phyloP scores from a whole-genome alignment of 2,113 vertebrate species.

The Stegastes partitus region DNA sequence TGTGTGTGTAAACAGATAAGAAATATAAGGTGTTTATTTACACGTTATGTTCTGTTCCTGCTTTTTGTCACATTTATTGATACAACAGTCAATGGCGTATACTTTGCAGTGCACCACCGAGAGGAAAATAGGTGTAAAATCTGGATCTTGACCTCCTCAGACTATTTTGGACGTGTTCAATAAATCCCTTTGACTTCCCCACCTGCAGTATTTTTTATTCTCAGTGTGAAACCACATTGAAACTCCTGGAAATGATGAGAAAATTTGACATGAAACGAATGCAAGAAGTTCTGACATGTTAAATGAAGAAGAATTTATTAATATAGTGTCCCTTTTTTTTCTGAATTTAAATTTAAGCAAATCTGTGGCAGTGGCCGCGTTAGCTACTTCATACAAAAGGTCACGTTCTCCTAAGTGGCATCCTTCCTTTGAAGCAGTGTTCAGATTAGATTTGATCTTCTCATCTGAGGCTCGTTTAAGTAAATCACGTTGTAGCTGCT shows the following conservation, averaged over 20 bases:
- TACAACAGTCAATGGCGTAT: not conserved
- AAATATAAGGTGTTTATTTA: not conserved
- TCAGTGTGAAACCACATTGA: not conserved
- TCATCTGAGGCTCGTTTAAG: too few species aligned
- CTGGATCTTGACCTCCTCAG: not conserved
- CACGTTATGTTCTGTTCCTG: not conserved
- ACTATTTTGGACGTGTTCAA: not conserved
- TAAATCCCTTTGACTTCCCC: not conserved
- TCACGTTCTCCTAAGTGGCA: too few species aligned
- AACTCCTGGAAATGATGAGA: not conserved
- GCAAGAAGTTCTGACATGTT: too few species aligned
- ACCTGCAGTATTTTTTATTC: not conserved
- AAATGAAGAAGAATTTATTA: too few species aligned
- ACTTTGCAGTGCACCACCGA: not conserved
- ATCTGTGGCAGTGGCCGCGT: too few species aligned
- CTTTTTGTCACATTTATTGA: not conserved
- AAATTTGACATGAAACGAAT: not conserved
- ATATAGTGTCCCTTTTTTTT: too few species aligned
- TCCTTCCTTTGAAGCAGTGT: too few species aligned
- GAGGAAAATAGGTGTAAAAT: not conserved
- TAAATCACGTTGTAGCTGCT: too few species aligned
- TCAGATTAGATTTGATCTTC: too few species aligned
- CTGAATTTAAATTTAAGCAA: too few species aligned
- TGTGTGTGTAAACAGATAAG: not conserved
- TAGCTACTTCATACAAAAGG: too few species aligned